These are phyloP conservation scores for Ochlodes sylvanus DNA, from an alignment of 2,888 invertebrate species.

Conservation along the genomic window DNA sequence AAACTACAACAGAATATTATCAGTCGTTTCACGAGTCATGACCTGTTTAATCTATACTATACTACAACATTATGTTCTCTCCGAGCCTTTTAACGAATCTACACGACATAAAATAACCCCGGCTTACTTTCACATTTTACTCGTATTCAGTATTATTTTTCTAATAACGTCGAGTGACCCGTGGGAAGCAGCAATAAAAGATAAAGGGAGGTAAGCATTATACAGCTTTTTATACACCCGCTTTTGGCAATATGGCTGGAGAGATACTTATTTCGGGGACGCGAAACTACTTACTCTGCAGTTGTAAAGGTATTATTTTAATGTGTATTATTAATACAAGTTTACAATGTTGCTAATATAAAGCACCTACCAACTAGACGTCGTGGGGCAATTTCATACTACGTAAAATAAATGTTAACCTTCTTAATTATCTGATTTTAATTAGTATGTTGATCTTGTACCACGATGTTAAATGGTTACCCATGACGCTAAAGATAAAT, in stretches of 20 bases:
- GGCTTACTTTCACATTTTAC: slow-evolving; percentile 29
- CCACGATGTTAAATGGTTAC: too few species aligned
- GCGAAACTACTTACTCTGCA: not conserved
- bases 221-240: slow-evolving; percentile 28
- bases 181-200: slow-evolving; percentile 27
- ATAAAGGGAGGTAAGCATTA: slow-evolving; percentile 30
- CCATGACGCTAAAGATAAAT: too few species aligned
- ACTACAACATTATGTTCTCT: not conserved
- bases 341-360: not conserved
- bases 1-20: too few species aligned
- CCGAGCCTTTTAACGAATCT: slow-evolving; percentile 7
- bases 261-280: slow-evolving; percentile 15
- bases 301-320: not conserved
- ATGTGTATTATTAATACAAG: not conserved
- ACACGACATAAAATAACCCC: slow-evolving; percentile 9
- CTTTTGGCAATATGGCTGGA: slow-evolving; percentile 12
- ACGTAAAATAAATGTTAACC: too few species aligned
- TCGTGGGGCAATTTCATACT: too few species aligned
- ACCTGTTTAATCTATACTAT: not conserved
- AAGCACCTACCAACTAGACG: too few species aligned
- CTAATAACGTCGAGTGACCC: slow-evolving; percentile 35
- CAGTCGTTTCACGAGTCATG: not conserved
- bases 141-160: slow-evolving; percentile 37
- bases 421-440: too few species aligned
- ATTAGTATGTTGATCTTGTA: too few species aligned